phyloP scores from a whole-genome alignment of 2,113 vertebrate species.

The Capreolus pygargus region DNA sequence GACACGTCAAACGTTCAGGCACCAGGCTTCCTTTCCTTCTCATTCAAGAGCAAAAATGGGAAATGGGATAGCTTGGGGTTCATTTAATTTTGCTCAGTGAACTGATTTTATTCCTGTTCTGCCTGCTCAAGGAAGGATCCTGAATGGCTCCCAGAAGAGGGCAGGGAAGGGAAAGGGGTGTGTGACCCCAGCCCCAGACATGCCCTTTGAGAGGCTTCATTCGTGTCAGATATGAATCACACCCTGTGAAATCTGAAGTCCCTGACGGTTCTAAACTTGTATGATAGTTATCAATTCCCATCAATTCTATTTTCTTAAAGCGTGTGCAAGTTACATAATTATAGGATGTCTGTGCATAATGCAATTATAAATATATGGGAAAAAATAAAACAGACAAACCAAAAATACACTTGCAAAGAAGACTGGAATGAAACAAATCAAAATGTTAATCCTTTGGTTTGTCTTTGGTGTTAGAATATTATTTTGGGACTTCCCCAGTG shows the following conservation, averaged over 20 bases:
- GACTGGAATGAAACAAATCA: not conserved
- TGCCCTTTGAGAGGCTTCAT: not conserved
- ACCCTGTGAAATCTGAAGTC: not conserved
- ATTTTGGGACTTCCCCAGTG: not conserved
- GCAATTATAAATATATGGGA: not conserved
- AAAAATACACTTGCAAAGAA: not conserved
- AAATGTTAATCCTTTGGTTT: not conserved
- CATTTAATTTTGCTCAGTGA: not conserved
- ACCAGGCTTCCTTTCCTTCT: not conserved
- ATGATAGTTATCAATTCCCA: not conserved
- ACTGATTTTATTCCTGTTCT: not conserved
- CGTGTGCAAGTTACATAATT: not conserved
- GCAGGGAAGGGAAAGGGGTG: not conserved
- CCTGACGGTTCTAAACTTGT: not conserved
- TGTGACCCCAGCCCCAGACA: fast-evolving
- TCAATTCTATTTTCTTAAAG: not conserved
- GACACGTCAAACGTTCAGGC: fast-evolving
- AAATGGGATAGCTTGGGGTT: not conserved
- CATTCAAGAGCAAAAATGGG: not conserved
- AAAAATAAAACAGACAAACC: not conserved
- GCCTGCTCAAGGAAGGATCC: not conserved
- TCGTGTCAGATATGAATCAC: not conserved
- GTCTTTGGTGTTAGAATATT: not conserved
- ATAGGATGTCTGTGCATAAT: not conserved
- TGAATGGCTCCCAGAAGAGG: not conserved